A percentile compares a stretch with the other conserved stretches of the same genome.
phyloP scores from a whole-genome alignment of 2,888 invertebrate species.

The Calameuta pallipes region DNA sequence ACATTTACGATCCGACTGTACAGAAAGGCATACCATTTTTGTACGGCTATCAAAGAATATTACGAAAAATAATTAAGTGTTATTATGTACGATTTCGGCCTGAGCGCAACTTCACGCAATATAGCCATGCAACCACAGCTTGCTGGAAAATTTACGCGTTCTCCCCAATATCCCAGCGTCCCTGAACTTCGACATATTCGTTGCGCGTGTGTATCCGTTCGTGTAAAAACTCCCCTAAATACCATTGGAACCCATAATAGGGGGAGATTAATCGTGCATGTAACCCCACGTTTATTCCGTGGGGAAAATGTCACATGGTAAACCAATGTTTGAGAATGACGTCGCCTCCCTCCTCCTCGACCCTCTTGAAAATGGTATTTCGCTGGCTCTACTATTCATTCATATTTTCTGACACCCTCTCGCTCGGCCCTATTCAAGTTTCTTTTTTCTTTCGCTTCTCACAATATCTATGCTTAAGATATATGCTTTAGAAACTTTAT shows the following conservation, averaged over 20 bases:
- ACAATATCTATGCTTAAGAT: constrained; percentile 5
- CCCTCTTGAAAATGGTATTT: neutral
- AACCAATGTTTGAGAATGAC: constrained; percentile 46
- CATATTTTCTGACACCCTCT: neutral
- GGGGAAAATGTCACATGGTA: constrained; percentile 49
- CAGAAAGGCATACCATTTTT: too few relatives aligned
- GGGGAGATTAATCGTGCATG: constrained; percentile 47
- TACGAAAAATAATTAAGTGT: too few relatives aligned
- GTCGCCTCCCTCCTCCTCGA: constrained; percentile 15
- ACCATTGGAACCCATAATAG: constrained; percentile 42
- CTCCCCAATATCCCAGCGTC: too few relatives aligned
- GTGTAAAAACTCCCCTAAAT: constrained; percentile 30
- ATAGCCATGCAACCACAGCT: too few relatives aligned
- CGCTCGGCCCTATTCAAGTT: neutral
- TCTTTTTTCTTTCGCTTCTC: too few relatives aligned
- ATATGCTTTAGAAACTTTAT: neutral
- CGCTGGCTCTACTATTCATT: neutral
- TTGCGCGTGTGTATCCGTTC: too few relatives aligned
- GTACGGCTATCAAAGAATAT: too few relatives aligned
- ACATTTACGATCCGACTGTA: too few relatives aligned
- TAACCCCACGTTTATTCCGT: constrained; percentile 28
- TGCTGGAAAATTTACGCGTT: too few relatives aligned
- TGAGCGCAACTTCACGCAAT: too few relatives aligned
- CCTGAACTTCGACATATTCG: too few relatives aligned
- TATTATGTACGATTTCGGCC: too few relatives aligned